Evolutionary conservation across 2,797 vertebrate species (phyloP).

Genomic region (Halcyon smyrnensis): DNA sequence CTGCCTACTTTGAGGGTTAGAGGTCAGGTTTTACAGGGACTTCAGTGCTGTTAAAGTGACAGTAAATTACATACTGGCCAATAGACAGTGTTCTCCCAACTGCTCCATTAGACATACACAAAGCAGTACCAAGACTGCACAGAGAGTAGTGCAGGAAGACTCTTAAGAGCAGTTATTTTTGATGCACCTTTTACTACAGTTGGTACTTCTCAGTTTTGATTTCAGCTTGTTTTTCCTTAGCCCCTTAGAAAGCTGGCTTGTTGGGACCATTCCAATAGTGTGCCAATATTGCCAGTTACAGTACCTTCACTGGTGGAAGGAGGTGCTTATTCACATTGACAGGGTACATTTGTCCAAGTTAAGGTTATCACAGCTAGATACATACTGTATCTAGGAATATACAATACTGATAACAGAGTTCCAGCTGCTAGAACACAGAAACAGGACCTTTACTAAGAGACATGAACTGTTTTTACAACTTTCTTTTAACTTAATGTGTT

Average conservation of each 20-base stretch:
- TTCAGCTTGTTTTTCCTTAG: neutral
- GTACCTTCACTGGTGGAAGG: neutral
- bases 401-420: neutral
- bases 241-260: neutral
- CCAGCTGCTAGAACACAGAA: neutral
- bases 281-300: neutral
- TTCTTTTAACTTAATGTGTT: neutral
- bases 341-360: neutral
- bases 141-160: neutral
- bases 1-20: neutral
- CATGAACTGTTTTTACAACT: conserved; percentile 5
- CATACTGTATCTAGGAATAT: neutral
- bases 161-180: neutral
- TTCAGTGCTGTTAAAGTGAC: neutral
- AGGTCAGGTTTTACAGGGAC: neutral
- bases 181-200: neutral
- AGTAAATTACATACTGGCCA: neutral
- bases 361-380: neutral
- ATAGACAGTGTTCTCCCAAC: accelerated
- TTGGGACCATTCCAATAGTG: neutral
- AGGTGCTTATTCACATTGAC: conserved; percentile 52
- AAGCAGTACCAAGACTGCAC: neutral
- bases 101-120: neutral
- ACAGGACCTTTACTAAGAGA: neutral
- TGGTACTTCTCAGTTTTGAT: neutral